Evolutionary conservation across 2,797 vertebrate genomes (phyloP), one percentile per base, ranked within the genome.

Genomic region (Cyclopterus lumpus): DNA sequence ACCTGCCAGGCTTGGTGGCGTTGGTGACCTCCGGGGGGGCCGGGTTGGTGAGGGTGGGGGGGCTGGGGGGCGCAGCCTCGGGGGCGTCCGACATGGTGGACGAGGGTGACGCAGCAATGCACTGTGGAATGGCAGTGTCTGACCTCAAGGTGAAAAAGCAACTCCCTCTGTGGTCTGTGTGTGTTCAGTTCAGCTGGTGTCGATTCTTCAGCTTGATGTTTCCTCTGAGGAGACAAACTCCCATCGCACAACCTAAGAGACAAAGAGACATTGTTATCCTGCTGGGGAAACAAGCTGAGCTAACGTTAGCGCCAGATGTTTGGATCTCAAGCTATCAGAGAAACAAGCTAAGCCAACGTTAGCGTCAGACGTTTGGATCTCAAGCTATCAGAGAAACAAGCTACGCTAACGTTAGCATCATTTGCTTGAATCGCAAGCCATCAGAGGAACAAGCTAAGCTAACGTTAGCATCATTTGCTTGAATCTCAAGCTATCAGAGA

Each of bases 1-100:
- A 93, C 92, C 92, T 91, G 85, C 98, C 98, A 0, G 97, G 97
- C 74, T 99, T 99, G 79, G 92, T 93, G 18, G 97, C 89, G 82
- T 97, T 98, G 67, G 95, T 96, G 84, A 98, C 95, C 93, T 99
- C 98, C 0, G 98, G 98, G 0, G 97, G 96, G 0, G 96, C 89
- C 0, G 96, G 97, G 87, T 98, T 97, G 75, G 94, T 96, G 0
- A 96, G 95, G 72, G 96, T 78, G 11, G 97, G 96, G 59, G 96
- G 95, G 82, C 93, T 94, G 88, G 95, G 96, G 85, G 95, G 97
- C 75, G 95, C 93, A 44, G 96, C 93, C 78, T 97, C 96, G 0
- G 97, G 92, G 81, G 95, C 96, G 8, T 95, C 88, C 79, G 97
- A 98, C 97, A 98, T 99, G 73, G 93, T 90, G 92, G 91, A 86